phyloP scores from a whole-genome alignment of 2,113 vertebrate genomes.

The Reinhardtius hippoglossoides region DNA sequence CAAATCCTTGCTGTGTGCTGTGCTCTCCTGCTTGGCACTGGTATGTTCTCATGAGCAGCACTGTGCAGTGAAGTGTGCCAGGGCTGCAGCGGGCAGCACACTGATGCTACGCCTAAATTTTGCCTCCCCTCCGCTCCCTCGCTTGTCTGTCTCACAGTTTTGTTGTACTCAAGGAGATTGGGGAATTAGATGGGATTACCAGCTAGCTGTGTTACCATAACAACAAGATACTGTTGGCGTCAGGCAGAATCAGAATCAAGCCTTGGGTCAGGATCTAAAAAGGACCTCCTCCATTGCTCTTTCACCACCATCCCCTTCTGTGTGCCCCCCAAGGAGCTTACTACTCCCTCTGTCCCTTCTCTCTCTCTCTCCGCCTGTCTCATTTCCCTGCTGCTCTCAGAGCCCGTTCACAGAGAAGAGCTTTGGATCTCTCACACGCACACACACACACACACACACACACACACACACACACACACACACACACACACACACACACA shows the following conservation, averaged over 20 bases:
- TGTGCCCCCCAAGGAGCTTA: slow-evolving; percentile 14
- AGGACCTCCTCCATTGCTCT: slow-evolving; percentile 31
- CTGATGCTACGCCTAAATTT: slow-evolving; percentile 4
- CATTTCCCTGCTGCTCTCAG: slow-evolving; percentile 49
- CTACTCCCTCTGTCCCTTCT: slow-evolving; percentile 26
- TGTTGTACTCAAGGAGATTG: slow-evolving; percentile 52
- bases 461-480: background rate
- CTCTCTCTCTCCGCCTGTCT: slow-evolving; percentile 22
- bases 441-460: slow-evolving; percentile 5
- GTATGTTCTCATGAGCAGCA: slow-evolving; percentile 11
- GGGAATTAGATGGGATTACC: slow-evolving; percentile 58
- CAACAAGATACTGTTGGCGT: slow-evolving; percentile 71
- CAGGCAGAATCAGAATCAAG: slow-evolving; percentile 57
- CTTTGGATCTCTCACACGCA: slow-evolving; percentile 11
- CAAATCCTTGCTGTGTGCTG: slow-evolving; percentile 1
- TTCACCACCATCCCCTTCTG: slow-evolving; percentile 5
- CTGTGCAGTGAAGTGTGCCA: slow-evolving; percentile 40
- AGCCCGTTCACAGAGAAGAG: slow-evolving; percentile 42
- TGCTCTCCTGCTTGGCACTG: slow-evolving; percentile 8
- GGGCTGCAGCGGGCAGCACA: background rate
- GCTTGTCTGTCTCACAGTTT: slow-evolving; percentile 40
- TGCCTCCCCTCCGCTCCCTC: background rate
- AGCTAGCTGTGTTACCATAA: slow-evolving; percentile 71
- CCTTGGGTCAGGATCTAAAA: slow-evolving; percentile 42
- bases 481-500: slow-evolving; percentile 6